phyloP scores from a whole-genome alignment of 1,140 invertebrate species.

The Aleiodes sp. region DNA sequence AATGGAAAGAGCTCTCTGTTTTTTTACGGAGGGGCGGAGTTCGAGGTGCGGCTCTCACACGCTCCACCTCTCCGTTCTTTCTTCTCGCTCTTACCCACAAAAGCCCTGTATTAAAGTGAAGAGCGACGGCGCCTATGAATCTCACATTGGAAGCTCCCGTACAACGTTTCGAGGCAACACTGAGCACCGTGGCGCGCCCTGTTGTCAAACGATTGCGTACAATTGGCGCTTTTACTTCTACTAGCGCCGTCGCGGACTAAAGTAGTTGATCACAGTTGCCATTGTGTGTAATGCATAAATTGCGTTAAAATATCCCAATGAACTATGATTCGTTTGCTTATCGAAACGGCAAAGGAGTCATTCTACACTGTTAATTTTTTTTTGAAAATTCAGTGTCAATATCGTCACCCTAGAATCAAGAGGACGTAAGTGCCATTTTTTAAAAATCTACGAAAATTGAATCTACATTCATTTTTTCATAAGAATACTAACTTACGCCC shows the following conservation, averaged over 20 bases:
- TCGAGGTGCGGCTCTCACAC: constrained; percentile 31
- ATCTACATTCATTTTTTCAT: no score
- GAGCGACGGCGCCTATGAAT: constrained; percentile 26
- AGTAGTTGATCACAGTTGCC: no score
- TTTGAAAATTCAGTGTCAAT: no score
- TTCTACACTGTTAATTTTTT: no score
- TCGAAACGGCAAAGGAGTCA: no score
- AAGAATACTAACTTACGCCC: no score
- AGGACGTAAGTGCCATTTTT: no score
- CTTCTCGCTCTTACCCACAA: background rate
- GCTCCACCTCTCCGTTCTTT: constrained; percentile 11
- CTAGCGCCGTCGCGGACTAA: background rate
- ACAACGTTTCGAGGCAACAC: background rate
- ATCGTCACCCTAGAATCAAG: no score
- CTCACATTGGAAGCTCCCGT: constrained; percentile 9
- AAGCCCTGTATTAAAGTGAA: background rate
- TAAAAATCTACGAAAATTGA: no score
- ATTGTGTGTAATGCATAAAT: no score
- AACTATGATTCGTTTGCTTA: no score
- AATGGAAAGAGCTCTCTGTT: background rate
- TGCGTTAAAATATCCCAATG: no score
- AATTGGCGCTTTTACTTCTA: constrained; percentile 1
- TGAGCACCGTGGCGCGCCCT: constrained; percentile 33
- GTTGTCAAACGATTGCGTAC: constrained; percentile 3
- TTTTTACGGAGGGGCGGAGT: constrained; percentile 29